These are phyloP conservation scores for Galeruca laticollis DNA, from an alignment of 2,888 invertebrate genomes.

Conservation along the genomic window DNA sequence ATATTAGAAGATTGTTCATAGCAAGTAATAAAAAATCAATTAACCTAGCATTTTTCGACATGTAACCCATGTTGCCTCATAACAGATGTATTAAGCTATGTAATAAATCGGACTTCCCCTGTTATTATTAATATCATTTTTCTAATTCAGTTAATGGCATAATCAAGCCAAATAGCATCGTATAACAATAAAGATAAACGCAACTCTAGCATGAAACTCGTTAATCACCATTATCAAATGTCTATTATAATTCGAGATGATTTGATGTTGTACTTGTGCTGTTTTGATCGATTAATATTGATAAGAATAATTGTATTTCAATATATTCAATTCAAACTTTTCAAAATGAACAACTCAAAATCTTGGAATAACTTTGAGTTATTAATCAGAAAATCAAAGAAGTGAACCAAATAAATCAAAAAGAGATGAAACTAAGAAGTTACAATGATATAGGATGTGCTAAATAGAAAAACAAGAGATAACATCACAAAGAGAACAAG, in stretches of 20 bases:
- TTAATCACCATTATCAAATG: not conserved
- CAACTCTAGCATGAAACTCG: not conserved
- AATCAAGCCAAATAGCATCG: not conserved
- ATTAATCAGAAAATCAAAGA: no score
- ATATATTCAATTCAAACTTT: no score
- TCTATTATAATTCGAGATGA: not conserved
- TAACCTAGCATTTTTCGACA: conserved; percentile 3
- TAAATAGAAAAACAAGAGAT: no score
- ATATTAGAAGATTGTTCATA: not conserved
- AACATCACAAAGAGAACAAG: no score
- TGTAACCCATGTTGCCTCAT: not conserved
- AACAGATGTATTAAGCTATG: not conserved
- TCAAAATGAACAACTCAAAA: no score
- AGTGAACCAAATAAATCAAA: no score
- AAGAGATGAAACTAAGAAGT: no score
- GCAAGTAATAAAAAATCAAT: not conserved
- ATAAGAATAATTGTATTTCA: no score
- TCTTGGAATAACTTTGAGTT: no score
- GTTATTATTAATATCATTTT: not conserved
- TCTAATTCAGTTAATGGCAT: conserved; percentile 13
- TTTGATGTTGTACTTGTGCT: not conserved
- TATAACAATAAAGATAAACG: not conserved
- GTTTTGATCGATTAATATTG: not conserved
- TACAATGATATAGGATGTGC: no score
- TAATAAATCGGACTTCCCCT: conserved; percentile 9